Evolutionary conservation across 1,140 invertebrate genomes (phyloP).

Genomic region (Eurosta solidaginis): DNA sequence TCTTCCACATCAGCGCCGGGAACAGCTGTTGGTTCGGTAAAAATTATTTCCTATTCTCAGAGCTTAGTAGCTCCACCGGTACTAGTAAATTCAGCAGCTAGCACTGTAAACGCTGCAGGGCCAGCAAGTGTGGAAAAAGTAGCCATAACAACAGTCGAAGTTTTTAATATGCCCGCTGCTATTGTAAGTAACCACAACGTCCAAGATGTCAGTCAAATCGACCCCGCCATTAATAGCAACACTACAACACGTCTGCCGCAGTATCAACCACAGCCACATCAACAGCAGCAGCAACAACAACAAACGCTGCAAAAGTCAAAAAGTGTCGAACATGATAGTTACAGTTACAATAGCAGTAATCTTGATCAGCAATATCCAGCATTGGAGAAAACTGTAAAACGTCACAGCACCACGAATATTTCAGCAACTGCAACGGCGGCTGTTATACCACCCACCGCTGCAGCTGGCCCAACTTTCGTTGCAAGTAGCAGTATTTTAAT

Average conservation of each 20-base stretch:
- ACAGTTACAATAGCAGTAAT: constrained; percentile 52
- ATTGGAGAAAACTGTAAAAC: constrained; percentile 57
- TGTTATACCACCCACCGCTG: not conserved
- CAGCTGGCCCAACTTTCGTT: not conserved
- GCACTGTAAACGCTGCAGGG: not conserved
- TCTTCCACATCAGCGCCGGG: not conserved
- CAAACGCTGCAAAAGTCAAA: constrained; percentile 55
- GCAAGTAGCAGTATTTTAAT: not conserved
- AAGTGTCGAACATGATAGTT: constrained; percentile 54
- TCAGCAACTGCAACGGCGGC: too few relatives aligned
- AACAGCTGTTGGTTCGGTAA: not conserved
- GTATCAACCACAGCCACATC: constrained; percentile 29
- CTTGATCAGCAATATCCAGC: constrained; percentile 57
- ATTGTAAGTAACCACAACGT: not conserved
- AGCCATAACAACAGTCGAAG: not conserved
- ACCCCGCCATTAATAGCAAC: not conserved
- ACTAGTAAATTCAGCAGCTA: not conserved
- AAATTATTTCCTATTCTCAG: constrained; percentile 40
- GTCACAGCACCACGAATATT: constrained; percentile 53
- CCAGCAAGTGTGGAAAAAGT: not conserved
- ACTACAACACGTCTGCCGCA: not conserved
- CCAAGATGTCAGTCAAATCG: constrained; percentile 11
- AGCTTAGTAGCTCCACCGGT: constrained; percentile 30
- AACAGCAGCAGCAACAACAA: constrained; percentile 31
- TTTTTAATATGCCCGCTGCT: not conserved